These are phyloP conservation scores for Calidris pugnax DNA, from an alignment of 2,113 vertebrate species.

Conservation along the genomic window DNA sequence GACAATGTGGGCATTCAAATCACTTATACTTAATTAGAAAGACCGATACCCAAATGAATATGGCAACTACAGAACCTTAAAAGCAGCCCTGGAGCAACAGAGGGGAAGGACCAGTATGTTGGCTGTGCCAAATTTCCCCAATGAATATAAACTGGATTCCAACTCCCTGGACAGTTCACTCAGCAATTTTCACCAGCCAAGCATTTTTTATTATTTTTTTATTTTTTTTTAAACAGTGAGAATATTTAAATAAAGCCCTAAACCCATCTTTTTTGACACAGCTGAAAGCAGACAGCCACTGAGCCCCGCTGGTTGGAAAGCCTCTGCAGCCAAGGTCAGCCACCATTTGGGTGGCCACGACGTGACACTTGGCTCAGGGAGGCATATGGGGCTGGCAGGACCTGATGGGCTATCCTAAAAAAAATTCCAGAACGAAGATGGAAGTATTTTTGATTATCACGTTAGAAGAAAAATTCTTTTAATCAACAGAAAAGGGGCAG, in stretches of 20 bases:
- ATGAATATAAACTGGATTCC: not conserved
- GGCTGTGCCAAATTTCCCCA: not conserved
- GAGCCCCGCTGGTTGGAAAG: accelerated
- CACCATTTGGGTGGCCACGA: not conserved
- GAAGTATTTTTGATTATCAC: constrained; percentile 39
- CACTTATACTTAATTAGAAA: not conserved
- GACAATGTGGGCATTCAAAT: not conserved
- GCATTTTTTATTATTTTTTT: too few species aligned
- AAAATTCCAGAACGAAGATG: not conserved
- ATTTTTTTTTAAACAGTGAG: not conserved
- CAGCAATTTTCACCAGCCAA: not conserved
- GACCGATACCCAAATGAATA: not conserved
- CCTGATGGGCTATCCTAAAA: not conserved
- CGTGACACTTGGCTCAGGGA: not conserved
- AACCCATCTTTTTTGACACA: not conserved
- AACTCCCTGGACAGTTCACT: not conserved
- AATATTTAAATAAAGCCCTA: not conserved
- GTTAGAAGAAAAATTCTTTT: constrained; percentile 33
- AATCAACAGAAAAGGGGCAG: constrained; percentile 45
- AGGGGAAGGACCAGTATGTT: not conserved
- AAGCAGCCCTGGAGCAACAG: not conserved
- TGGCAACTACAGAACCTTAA: not conserved
- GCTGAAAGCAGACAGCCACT: not conserved
- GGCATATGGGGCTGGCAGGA: not conserved
- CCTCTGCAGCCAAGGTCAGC: not conserved